phyloP scores from a whole-genome alignment of 37 sponge, comb jelly and placozoan species.

The Ephydatia muelleri region DNA sequence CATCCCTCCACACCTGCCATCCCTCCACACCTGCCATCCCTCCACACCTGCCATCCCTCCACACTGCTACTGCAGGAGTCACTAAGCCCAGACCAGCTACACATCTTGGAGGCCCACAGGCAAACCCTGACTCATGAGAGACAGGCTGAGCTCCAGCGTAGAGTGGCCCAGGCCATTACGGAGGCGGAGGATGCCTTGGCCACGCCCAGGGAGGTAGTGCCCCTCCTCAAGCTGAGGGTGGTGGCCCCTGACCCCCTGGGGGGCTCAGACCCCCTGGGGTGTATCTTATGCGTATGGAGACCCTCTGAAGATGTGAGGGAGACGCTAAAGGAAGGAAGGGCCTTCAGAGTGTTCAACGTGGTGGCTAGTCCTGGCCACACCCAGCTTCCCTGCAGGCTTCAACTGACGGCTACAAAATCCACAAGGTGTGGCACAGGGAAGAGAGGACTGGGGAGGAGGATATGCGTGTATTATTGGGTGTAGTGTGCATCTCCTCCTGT shows the following conservation, averaged over 20 bases:
- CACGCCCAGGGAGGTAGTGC: slow-evolving; percentile 50
- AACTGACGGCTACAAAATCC: slow-evolving; percentile 35
- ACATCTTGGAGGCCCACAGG: slow-evolving; percentile 62
- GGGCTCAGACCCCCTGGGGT: not conserved
- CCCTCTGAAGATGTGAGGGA: slow-evolving; percentile 41
- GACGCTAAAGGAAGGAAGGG: slow-evolving; percentile 57
- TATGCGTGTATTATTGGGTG: too few species aligned
- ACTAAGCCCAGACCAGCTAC: slow-evolving; percentile 48
- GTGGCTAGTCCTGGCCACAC: slow-evolving; percentile 41
- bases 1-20: too few species aligned
- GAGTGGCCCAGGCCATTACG: slow-evolving; percentile 55
- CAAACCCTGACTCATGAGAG: slow-evolving; percentile 23
- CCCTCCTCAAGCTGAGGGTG: slow-evolving; percentile 40
- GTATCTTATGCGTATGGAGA: slow-evolving; percentile 62
- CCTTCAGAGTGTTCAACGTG: slow-evolving; percentile 46
- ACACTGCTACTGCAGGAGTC: slow-evolving; percentile 34
- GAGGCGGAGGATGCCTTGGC: slow-evolving; percentile 52
- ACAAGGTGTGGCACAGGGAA: not conserved
- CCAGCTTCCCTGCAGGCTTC: not conserved
- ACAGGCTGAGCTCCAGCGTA: slow-evolving; percentile 51
- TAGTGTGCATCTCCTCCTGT: not conserved
- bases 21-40: too few species aligned
- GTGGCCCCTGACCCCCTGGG: not conserved
- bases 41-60: too few species aligned
- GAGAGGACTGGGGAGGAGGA: too few species aligned